Percentiles rank a stretch among this genome's conserved stretches.
phyloP scores from a whole-genome alignment of 2,797 vertebrate genomes.

The Merluccius polli region DNA sequence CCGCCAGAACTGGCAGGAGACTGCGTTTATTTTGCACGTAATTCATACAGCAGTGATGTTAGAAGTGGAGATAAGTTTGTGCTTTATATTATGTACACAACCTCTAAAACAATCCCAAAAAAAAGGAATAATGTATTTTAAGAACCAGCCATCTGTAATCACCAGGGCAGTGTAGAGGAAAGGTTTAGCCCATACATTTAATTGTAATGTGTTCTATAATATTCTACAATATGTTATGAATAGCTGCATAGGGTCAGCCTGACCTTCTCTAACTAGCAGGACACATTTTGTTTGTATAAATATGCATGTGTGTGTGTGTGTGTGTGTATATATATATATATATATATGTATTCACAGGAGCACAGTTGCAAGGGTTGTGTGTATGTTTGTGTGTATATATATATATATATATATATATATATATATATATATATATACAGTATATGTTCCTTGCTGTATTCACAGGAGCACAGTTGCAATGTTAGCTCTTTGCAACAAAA shows the following conservation, averaged over 20 bases:
- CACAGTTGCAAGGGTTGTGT: no score
- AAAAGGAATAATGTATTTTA: background rate
- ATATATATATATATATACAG: background rate
- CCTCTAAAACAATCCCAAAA: background rate
- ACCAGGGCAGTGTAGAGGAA: background rate
- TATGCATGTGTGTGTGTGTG: background rate
- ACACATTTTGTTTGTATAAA: background rate
- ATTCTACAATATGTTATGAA: background rate
- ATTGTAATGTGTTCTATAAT: background rate
- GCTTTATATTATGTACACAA: no score
- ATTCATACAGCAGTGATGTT: no score
- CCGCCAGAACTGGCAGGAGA: no score
- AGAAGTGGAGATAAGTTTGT: no score
- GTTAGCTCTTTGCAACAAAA: background rate
- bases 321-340: background rate
- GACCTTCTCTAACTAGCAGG: background rate
- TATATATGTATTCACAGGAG: background rate
- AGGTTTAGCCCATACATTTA: background rate
- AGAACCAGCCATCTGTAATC: background rate
- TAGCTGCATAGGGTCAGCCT: background rate
- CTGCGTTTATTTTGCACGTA: no score
- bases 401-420: background rate
- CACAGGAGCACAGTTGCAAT: background rate
- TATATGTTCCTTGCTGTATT: background rate
- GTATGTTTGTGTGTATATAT: background rate